A percentile compares a stretch with the other conserved stretches of the same genome.
These are phyloP conservation scores for Siderastrea radians DNA, from an alignment of 92 coral and sea anemone species.

Conservation along the genomic window DNA sequence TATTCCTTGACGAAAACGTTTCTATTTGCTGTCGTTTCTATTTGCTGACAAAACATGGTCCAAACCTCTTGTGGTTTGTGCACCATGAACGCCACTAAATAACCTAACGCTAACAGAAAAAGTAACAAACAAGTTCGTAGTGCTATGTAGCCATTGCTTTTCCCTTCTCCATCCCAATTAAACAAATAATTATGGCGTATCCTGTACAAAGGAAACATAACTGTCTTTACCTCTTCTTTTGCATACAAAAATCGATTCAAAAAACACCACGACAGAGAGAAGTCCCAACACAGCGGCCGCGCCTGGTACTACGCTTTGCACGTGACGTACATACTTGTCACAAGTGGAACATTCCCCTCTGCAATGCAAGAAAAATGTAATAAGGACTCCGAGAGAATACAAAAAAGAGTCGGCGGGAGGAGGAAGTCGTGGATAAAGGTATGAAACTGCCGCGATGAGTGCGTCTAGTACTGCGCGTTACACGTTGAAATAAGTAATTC, in stretches of 20 bases:
- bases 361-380: background rate
- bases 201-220: background rate
- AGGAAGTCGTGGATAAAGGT: background rate
- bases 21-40: no score
- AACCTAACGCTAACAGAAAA: no score
- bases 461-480: no score
- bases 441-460: no score
- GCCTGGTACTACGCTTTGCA: constrained; percentile 89
- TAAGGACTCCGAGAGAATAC: background rate
- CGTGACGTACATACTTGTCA: constrained; percentile 78
- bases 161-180: no score
- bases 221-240: constrained; percentile 64
- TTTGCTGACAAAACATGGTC: no score
- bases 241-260: constrained; percentile 78
- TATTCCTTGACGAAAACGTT: no score
- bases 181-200: background rate
- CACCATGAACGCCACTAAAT: no score
- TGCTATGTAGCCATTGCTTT: no score
- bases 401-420: background rate
- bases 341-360: constrained; percentile 45
- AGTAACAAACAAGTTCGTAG: no score
- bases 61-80: no score
- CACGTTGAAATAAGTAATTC: no score
- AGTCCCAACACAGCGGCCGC: constrained; percentile 74
- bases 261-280: constrained; percentile 74